Conservation (phyloP, 2,797 vertebrate species). For the Liparis tanakae region DNA sequence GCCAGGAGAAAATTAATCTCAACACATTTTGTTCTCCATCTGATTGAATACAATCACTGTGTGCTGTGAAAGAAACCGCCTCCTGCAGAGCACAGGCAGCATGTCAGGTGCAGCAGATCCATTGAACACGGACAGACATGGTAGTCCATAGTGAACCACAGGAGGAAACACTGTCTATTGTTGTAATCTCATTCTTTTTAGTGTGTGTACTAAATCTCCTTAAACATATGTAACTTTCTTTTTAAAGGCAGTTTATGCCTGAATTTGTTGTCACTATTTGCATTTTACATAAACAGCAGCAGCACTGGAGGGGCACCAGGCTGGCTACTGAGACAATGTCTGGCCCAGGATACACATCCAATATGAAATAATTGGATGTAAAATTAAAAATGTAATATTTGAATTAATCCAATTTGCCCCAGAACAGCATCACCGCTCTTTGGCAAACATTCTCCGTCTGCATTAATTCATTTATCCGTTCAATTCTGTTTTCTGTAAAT, state of each 20-base stretch:
- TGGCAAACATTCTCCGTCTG: not conserved
- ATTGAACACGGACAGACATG: constrained; percentile 12
- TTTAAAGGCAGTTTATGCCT: not conserved
- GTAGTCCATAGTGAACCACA: not conserved
- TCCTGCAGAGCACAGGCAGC: constrained; percentile 36
- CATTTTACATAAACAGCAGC: not conserved
- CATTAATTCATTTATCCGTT: constrained; percentile 14
- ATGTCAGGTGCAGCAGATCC: constrained; percentile 25
- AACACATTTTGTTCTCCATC: constrained; percentile 50
- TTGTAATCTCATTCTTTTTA: not conserved
- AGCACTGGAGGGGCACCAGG: too few relatives aligned
- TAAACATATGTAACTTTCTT: not conserved
- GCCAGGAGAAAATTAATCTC: constrained; percentile 63
- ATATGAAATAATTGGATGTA: not conserved
- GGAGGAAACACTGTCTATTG: constrained; percentile 8
- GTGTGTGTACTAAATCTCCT: not conserved
- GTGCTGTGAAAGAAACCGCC: constrained; percentile 35
- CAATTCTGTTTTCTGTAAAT: constrained; percentile 15
- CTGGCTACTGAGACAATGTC: not conserved
- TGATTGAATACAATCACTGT: constrained; percentile 43
- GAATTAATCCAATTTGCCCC: not conserved
- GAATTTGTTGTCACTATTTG: not conserved
- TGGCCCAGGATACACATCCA: not conserved
- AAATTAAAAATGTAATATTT: not conserved
- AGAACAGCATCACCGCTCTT: constrained; percentile 4